Evolutionary conservation across 1,140 invertebrate species (phyloP).

Genomic region (Venustaconcha ellipsiformis): DNA sequence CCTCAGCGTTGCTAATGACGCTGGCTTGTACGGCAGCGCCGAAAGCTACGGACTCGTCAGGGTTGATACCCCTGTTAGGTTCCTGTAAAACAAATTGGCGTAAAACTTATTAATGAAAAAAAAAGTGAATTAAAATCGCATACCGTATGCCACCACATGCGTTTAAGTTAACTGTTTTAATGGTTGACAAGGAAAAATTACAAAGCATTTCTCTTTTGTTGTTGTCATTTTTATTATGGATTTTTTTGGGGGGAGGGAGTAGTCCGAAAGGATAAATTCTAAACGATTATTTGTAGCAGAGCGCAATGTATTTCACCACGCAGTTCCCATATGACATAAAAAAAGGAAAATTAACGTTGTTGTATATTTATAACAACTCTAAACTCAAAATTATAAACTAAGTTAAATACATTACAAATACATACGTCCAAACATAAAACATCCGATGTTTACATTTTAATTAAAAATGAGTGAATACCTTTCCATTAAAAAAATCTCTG

Average conservation of each 20-base stretch:
- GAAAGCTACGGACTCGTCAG: conserved; percentile 84
- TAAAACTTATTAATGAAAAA: conserved; percentile 8
- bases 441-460: too few relatives aligned
- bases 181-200: not conserved
- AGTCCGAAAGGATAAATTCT: too few relatives aligned
- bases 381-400: too few relatives aligned
- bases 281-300: not conserved
- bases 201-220: not conserved
- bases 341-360: not conserved
- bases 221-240: not conserved
- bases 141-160: not conserved
- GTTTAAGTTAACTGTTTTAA: too few relatives aligned
- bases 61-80: conserved; percentile 97
- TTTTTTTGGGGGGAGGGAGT: not conserved
- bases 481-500: conserved; percentile 93
- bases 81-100: conserved; percentile 72
- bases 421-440: too few relatives aligned
- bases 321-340: not conserved
- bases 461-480: conserved; percentile 33
- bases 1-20: conserved; percentile 75
- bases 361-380: not conserved
- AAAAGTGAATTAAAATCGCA: too few relatives aligned
- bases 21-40: conserved; percentile 99
- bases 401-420: too few relatives aligned
- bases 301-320: not conserved